phyloP scores from a whole-genome alignment of 1,140 invertebrate genomes.

The Mesaphorura yosii region DNA sequence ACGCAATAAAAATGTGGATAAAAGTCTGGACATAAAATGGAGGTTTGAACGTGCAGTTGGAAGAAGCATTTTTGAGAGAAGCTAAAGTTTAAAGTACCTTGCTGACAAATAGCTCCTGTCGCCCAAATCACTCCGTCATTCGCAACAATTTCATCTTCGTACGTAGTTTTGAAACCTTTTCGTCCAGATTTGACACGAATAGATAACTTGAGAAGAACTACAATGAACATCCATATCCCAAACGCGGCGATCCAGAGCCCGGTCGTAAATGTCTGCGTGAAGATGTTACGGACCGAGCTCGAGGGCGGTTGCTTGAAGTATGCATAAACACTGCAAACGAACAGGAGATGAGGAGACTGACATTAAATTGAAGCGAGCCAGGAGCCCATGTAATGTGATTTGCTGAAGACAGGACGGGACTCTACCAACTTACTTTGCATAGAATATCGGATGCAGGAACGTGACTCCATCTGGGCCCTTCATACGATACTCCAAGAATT shows the following conservation, averaged over 20 bases:
- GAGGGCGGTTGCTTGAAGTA: constrained; percentile 40
- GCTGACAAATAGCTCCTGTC: constrained; percentile 14
- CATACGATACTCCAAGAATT: constrained; percentile 14
- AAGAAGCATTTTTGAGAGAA: too few relatives aligned
- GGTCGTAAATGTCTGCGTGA: constrained; percentile 9
- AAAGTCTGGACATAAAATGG: neutral
- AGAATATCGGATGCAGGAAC: constrained; percentile 13
- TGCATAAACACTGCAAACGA: constrained; percentile 29
- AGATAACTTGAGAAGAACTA: neutral
- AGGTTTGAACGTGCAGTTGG: too few relatives aligned
- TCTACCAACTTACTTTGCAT: neutral
- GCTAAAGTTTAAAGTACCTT: constrained; percentile 20
- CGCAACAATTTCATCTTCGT: constrained; percentile 10
- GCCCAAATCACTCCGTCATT: constrained; percentile 17
- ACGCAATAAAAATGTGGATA: neutral
- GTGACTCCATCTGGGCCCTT: constrained; percentile 8
- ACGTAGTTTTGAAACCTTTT: neutral
- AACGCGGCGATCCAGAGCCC: constrained; percentile 16
- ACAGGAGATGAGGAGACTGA: neutral
- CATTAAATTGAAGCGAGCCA: neutral
- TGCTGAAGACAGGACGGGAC: too few relatives aligned
- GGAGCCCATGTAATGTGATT: too few relatives aligned
- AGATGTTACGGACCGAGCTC: constrained; percentile 39
- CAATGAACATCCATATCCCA: constrained; percentile 10
- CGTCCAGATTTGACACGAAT: neutral